Percentiles rank a stretch among this genome's conserved stretches.
Evolutionary conservation across 2,797 vertebrate genomes (phyloP).

Genomic region (Echiichthys vipera): DNA sequence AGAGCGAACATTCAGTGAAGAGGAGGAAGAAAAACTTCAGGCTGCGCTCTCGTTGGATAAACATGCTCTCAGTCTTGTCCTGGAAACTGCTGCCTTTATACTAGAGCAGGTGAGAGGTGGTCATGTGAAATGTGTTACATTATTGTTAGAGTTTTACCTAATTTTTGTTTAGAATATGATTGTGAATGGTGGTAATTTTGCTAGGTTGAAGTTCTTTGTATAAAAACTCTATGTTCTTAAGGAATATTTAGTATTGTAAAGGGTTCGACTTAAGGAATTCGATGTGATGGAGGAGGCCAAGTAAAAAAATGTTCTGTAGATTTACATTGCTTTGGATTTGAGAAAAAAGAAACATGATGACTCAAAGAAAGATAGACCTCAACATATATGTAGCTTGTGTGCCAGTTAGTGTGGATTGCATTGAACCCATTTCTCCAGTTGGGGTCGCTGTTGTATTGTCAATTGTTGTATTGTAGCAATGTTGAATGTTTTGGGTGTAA

Average conservation of each 20-base stretch:
- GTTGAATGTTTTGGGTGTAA: neutral
- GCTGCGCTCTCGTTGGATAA: constrained; percentile 92
- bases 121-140: neutral
- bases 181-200: neutral
- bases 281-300: neutral
- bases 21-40: constrained; percentile 95
- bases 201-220: neutral
- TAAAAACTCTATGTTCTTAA: neutral
- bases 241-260: neutral
- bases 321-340: neutral
- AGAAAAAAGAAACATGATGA: neutral
- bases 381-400: neutral
- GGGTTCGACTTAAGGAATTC: neutral
- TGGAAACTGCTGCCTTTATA: constrained; percentile 94
- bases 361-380: no score
- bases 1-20: constrained; percentile 94
- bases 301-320: neutral
- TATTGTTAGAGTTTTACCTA: neutral
- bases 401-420: neutral
- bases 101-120: constrained; percentile 90
- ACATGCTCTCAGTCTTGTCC: constrained; percentile 89
- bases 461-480: neutral
- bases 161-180: neutral
- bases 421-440: constrained; percentile 48
- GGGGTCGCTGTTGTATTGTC: constrained; percentile 70